Evolutionary conservation across 2,113 vertebrate species (phyloP).

Genomic region (Psophia crepitans): DNA sequence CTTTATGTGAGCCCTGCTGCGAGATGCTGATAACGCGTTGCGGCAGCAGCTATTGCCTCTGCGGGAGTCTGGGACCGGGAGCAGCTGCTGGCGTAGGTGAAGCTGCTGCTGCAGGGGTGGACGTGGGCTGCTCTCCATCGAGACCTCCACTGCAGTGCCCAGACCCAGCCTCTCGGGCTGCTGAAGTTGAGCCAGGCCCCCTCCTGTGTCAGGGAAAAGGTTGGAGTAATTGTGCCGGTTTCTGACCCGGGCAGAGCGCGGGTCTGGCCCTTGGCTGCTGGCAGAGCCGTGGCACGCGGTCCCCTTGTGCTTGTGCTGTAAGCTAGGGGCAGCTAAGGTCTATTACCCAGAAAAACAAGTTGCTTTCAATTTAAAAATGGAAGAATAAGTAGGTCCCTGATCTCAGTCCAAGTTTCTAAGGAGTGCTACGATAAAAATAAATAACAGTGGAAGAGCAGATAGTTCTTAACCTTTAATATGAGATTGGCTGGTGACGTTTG

Average conservation of each 20-base stretch:
- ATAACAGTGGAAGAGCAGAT: neutral
- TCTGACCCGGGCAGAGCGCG: too few species aligned
- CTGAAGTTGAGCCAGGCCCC: neutral
- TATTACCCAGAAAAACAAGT: neutral
- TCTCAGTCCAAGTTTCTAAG: neutral
- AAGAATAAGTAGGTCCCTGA: too few species aligned
- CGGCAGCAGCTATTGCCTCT: neutral
- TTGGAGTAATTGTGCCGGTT: neutral
- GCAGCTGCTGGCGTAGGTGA: neutral
- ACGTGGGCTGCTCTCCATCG: accelerated
- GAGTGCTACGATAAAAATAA: neutral
- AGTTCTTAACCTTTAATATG: neutral
- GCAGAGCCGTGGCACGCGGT: too few species aligned
- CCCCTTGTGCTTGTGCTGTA: accelerated
- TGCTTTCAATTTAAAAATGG: neutral
- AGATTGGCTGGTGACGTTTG: accelerated
- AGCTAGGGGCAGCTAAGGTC: accelerated
- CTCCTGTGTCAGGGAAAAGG: accelerated
- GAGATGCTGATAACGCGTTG: accelerated
- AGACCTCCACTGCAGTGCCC: neutral
- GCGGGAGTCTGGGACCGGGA: accelerated
- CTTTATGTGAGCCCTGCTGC: accelerated
- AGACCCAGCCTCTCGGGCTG: neutral
- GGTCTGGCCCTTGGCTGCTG: too few species aligned
- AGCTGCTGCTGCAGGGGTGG: neutral